Evolutionary conservation across 2,888 invertebrate genomes (phyloP).

Genomic region (Polymixis lichenea): DNA sequence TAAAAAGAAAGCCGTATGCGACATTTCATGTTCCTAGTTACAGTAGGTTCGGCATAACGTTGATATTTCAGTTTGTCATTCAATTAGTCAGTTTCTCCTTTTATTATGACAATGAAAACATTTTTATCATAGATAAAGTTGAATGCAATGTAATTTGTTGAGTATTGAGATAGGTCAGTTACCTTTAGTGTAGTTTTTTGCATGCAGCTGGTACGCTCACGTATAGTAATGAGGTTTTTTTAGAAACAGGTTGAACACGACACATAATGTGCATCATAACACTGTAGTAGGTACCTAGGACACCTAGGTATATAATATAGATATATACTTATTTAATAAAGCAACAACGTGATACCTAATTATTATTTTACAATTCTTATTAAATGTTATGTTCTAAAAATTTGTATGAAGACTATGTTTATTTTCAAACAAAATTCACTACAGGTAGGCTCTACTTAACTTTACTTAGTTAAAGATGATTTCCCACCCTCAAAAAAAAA

Average conservation of each 20-base stretch:
- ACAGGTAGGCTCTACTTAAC: background rate
- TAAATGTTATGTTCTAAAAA: background rate
- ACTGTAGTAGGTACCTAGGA: background rate
- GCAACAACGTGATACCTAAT: background rate
- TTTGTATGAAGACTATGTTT: background rate
- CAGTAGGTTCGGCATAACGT: too few species aligned
- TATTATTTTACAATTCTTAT: background rate
- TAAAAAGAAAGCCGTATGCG: too few species aligned
- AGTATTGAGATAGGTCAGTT: conserved; percentile 45
- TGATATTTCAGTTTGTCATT: too few species aligned
- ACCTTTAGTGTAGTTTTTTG: conserved; percentile 2
- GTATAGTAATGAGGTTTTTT: background rate
- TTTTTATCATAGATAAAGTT: background rate
- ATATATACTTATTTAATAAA: background rate
- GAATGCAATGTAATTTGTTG: background rate
- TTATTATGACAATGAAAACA: background rate
- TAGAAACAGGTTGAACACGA: conserved; percentile 6
- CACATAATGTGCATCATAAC: background rate
- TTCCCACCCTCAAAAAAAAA: too few species aligned
- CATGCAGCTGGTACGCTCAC: background rate
- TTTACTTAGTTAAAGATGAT: background rate
- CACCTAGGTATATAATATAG: background rate
- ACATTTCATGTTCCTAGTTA: too few species aligned
- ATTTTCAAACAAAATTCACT: background rate
- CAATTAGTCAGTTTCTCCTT: too few species aligned